These are phyloP conservation scores for Pyralis farinalis DNA, from an alignment of 2,888 invertebrate species.

Conservation along the genomic window DNA sequence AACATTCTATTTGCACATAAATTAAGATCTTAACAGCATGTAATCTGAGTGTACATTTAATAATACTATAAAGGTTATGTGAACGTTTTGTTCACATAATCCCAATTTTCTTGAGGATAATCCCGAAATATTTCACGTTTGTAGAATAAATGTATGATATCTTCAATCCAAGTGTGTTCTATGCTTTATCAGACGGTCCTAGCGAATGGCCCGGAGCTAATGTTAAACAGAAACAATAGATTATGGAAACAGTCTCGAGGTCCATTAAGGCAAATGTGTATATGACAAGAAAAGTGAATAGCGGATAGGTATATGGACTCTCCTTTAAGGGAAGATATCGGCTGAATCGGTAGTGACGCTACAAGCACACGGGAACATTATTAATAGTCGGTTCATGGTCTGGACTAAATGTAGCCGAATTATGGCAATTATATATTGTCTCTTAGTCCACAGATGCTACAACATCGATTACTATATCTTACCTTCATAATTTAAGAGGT, in stretches of 20 bases:
- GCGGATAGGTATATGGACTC: conserved; percentile 15
- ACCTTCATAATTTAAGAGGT: background rate
- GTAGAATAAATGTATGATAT: background rate
- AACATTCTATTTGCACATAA: too few relatives aligned
- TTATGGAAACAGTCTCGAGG: conserved; percentile 33
- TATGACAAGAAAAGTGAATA: conserved; percentile 62
- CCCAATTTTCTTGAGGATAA: too few relatives aligned
- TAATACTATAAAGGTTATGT: too few relatives aligned
- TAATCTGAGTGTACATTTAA: too few relatives aligned
- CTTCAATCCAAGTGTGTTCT: too few relatives aligned
- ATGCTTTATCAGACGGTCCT: too few relatives aligned
- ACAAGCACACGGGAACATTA: conserved; percentile 42
- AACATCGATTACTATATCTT: too few relatives aligned
- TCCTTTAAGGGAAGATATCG: conserved; percentile 41
- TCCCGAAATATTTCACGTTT: too few relatives aligned
- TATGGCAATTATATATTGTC: conserved; percentile 46
- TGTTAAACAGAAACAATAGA: conserved; percentile 61
- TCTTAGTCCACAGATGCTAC: too few relatives aligned
- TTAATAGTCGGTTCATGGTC: conserved; percentile 58
- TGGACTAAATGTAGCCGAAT: conserved; percentile 39
- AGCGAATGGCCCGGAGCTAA: conserved; percentile 35
- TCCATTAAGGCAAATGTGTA: conserved; percentile 69
- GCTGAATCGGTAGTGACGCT: conserved; percentile 43
- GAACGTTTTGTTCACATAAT: too few relatives aligned
- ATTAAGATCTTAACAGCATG: too few relatives aligned